A percentile compares a stretch with the other conserved stretches of the same genome.
phyloP scores from a whole-genome alignment of 2,797 vertebrate genomes.

The Taeniopygia guttata region DNA sequence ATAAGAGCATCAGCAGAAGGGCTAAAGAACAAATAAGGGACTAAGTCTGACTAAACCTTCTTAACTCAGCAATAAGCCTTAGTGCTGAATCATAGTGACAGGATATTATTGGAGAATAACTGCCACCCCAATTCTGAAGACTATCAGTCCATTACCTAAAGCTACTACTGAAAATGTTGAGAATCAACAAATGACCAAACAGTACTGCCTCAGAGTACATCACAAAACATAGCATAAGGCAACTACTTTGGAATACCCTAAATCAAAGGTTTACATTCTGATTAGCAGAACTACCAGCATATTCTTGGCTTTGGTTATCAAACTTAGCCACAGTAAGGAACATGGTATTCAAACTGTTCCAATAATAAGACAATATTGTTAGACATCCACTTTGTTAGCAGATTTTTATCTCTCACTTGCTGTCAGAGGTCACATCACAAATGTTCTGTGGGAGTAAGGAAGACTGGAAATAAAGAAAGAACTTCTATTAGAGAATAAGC shows the following conservation, averaged over 20 bases:
- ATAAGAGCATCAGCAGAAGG: background rate
- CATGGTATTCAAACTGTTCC: background rate
- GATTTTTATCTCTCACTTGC: conserved; percentile 9
- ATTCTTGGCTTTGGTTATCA: background rate
- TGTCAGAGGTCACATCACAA: background rate
- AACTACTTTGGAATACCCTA: background rate
- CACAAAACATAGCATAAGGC: background rate
- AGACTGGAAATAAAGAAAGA: background rate
- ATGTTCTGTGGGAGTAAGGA: background rate
- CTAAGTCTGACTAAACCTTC: background rate
- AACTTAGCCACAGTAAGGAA: background rate
- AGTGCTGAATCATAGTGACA: background rate
- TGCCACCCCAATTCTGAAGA: background rate
- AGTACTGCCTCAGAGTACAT: background rate
- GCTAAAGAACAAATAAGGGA: background rate
- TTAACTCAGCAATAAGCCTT: background rate
- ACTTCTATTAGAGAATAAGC: background rate
- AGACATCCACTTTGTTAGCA: background rate
- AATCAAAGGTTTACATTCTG: background rate
- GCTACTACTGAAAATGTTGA: background rate
- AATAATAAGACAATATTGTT: background rate
- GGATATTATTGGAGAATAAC: background rate
- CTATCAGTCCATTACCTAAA: background rate
- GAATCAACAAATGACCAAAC: background rate
- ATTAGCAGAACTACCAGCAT: background rate